Percentiles rank a stretch among this genome's conserved stretches.
Evolutionary conservation across 2,888 invertebrate genomes (phyloP).

Genomic region (Ptychoptera albimana): DNA sequence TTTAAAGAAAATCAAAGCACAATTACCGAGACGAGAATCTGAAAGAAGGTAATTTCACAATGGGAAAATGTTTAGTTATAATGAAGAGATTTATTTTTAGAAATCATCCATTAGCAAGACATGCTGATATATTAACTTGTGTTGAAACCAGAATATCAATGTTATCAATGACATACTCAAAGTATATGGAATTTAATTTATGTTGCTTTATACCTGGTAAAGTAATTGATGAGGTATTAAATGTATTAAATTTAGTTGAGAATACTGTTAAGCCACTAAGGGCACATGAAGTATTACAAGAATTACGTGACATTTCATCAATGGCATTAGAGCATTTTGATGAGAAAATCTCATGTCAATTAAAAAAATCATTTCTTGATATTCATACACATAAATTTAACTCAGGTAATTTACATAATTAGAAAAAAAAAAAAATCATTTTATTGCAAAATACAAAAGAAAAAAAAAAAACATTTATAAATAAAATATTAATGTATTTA

Average conservation of each 20-base stretch:
- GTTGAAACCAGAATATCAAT: slow-evolving; percentile 84
- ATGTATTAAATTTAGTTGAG: slow-evolving; percentile 55
- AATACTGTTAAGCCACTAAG: slow-evolving; percentile 47
- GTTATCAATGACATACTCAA: slow-evolving; percentile 83
- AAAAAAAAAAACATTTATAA: too few species aligned
- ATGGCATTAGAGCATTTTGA: slow-evolving; percentile 89
- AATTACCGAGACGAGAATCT: slow-evolving; percentile 75
- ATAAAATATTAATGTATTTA: too few species aligned
- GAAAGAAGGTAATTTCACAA: slow-evolving; percentile 45
- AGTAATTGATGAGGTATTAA: slow-evolving; percentile 75
- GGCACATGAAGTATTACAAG: slow-evolving; percentile 73
- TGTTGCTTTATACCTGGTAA: slow-evolving; percentile 91
- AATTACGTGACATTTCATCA: slow-evolving; percentile 78
- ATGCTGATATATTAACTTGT: slow-evolving; percentile 77
- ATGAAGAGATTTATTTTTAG: slow-evolving; percentile 32
- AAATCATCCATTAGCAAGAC: slow-evolving; percentile 69
- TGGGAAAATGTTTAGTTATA: background rate
- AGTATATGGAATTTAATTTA: slow-evolving; percentile 66
- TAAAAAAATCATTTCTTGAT: slow-evolving; percentile 16
- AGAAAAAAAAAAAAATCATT: too few species aligned
- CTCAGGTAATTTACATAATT: slow-evolving; percentile 11
- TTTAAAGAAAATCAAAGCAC: slow-evolving; percentile 61
- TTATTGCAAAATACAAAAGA: too few species aligned
- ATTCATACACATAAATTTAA: slow-evolving; percentile 11
- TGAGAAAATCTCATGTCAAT: slow-evolving; percentile 48